Conservation (phyloP, 1,140 invertebrate species). For the Mycetomoellerius zeteki region DNA sequence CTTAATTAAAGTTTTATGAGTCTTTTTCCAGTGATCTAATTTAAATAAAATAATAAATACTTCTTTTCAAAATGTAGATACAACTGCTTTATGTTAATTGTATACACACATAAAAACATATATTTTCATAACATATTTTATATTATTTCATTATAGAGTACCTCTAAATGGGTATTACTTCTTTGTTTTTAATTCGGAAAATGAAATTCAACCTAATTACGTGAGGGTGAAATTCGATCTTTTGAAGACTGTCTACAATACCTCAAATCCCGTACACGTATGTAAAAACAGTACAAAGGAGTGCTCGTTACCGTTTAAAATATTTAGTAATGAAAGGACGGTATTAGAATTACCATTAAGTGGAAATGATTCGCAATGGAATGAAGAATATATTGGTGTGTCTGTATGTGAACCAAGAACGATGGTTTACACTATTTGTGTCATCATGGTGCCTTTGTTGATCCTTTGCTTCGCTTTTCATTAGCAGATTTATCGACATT, state of each 20-base stretch:
- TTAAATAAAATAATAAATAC: slow-evolving; percentile 20
- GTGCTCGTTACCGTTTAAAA: slow-evolving; percentile 90
- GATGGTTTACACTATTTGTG: slow-evolving; percentile 90
- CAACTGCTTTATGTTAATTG: neutral
- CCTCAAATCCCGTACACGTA: slow-evolving; percentile 87
- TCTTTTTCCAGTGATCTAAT: neutral
- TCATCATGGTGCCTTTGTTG: slow-evolving; percentile 90
- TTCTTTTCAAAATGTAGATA: neutral
- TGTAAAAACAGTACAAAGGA: slow-evolving; percentile 89
- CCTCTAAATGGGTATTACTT: slow-evolving; percentile 93
- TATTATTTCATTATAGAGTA: slow-evolving; percentile 85
- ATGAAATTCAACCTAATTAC: slow-evolving; percentile 91
- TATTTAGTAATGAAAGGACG: slow-evolving; percentile 90
- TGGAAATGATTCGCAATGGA: slow-evolving; percentile 90
- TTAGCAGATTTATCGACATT: slow-evolving; percentile 74
- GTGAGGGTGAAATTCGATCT: slow-evolving; percentile 90
- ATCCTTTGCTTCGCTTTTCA: slow-evolving; percentile 92
- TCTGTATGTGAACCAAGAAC: slow-evolving; percentile 92
- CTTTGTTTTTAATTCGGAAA: slow-evolving; percentile 94
- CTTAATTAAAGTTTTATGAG: neutral
- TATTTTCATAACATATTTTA: neutral
- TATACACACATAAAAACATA: neutral
- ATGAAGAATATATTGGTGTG: slow-evolving; percentile 91
- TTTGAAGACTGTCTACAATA: slow-evolving; percentile 91
- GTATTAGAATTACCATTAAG: slow-evolving; percentile 89